Evolutionary conservation across 92 coral and sea anemone species (phyloP), one percentile per base, ranked within the genome.

Genomic region (Epizoanthus stellaris): DNA sequence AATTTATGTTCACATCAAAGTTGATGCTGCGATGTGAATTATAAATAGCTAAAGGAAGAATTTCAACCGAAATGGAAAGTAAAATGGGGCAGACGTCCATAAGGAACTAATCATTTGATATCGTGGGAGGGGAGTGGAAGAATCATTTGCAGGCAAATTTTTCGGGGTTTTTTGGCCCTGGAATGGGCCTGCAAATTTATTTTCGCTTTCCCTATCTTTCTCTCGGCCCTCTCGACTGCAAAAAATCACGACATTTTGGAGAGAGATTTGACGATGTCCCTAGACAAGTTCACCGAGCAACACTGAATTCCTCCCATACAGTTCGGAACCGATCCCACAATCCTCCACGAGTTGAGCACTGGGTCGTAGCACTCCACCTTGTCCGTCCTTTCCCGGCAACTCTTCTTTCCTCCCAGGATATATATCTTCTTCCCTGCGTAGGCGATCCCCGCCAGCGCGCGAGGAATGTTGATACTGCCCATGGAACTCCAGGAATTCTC

Each of bases 251-350:
- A 69, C 30, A 94, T 89, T 80, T 92, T 94, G 7, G 93, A 88
- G 21, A 96, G 92, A 19, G 90, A 87, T 39, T 81, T 79, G 57
- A 96, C 87, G 14, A 96, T 73, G 3, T 89, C 90, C 62, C 84
- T 87, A 16, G 95, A 86, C 76, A 96, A 76, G 13, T 88, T 86
- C 13, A 96, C 95, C 38, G 93, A 72, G 36, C 97, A 96, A 68
- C 99, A 94, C 83, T 96, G 98, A 20, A 96, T 91, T 43, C 98
- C 98, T 0, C 98, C 98, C 89, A 94, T 94, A n/a, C 98, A 93
- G 85, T 94, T 95, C 19, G 99, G 99, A 49, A 96, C 95, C 13
- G 93, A 81, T 2, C 98, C 95, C 42, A 93, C 91, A 25, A 96
- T 88, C 70, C 88, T 90, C 99, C 99, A 96, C 68, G 80, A 81